These are phyloP conservation scores for Gadus macrocephalus DNA, from an alignment of 2,113 vertebrate genomes.

Conservation along the genomic window DNA sequence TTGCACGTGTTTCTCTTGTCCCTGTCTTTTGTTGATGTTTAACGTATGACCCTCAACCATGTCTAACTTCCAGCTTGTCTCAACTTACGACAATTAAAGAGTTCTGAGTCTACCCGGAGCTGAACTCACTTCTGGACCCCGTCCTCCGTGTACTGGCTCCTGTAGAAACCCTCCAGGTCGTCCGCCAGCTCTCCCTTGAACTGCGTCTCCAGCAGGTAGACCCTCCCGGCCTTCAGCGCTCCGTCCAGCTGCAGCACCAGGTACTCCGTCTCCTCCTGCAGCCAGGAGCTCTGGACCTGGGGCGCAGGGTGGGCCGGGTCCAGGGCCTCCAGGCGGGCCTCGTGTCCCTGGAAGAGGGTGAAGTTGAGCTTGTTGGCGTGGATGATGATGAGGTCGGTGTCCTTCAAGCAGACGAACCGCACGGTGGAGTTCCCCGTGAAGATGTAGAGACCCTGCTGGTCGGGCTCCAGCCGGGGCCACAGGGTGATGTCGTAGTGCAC, in stretches of 20 bases:
- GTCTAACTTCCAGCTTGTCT: too few relatives aligned
- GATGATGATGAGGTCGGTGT: slow-evolving; percentile 82
- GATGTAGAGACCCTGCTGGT: slow-evolving; percentile 60
- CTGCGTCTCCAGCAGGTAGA: slow-evolving; percentile 70
- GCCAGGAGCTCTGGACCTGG: slow-evolving; percentile 47
- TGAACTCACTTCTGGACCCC: slow-evolving; percentile 68
- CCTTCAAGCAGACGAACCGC: slow-evolving; percentile 69
- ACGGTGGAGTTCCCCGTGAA: slow-evolving; percentile 80
- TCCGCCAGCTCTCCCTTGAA: slow-evolving; percentile 86
- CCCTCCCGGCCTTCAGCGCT: slow-evolving; percentile 28
- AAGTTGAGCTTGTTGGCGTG: slow-evolving; percentile 87
- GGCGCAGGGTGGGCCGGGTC: neutral
- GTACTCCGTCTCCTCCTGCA: slow-evolving; percentile 75
- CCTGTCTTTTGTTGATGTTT: too few relatives aligned
- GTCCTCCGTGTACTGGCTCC: slow-evolving; percentile 82
- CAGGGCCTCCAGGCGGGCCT: slow-evolving; percentile 18
- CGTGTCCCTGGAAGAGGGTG: slow-evolving; percentile 41
- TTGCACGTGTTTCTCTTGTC: too few relatives aligned
- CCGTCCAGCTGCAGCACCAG: slow-evolving; percentile 75
- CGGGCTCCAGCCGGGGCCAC: slow-evolving; percentile 72
- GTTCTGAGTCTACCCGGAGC: too few relatives aligned
- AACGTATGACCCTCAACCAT: too few relatives aligned
- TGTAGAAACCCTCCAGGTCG: slow-evolving; percentile 88
- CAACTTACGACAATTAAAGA: too few relatives aligned
- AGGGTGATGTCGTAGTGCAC: slow-evolving; percentile 75